These are phyloP conservation scores for Loxodonta africana DNA, from an alignment of 2,113 vertebrate species.

Conservation along the genomic window DNA sequence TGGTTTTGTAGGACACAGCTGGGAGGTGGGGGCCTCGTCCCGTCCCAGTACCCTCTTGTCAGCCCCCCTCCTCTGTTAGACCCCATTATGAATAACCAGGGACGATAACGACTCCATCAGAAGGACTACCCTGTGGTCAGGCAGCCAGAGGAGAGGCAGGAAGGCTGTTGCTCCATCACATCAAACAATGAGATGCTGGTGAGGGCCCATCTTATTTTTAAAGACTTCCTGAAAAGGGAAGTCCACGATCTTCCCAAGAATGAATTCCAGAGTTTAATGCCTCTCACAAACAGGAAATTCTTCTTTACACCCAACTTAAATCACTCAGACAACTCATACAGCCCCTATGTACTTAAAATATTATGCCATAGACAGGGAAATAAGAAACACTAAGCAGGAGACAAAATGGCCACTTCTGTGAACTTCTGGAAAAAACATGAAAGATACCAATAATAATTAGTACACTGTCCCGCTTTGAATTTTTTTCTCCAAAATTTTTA, in stretches of 20 bases:
- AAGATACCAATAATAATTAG: not conserved
- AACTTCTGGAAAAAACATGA: not conserved
- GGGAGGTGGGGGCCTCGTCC: not conserved
- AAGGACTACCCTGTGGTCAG: not conserved
- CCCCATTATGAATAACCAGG: constrained; percentile 46
- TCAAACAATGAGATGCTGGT: not conserved
- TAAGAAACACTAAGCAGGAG: not conserved
- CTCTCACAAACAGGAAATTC: not conserved
- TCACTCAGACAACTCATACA: not conserved
- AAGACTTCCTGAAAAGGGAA: constrained; percentile 19
- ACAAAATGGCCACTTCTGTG: not conserved
- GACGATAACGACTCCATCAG: constrained; percentile 49
- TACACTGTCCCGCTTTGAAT: not conserved
- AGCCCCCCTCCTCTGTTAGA: constrained; percentile 26
- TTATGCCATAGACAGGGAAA: not conserved
- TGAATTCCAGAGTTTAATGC: not conserved
- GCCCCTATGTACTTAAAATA: not conserved
- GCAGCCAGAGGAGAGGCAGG: not conserved
- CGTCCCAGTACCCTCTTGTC: not conserved
- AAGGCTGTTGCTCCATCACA: not conserved
- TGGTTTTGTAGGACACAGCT: constrained; percentile 40
- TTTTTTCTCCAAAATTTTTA: not conserved
- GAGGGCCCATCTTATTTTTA: constrained; percentile 35
- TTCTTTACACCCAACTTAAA: constrained; percentile 22
- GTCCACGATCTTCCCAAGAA: not conserved